These are phyloP conservation scores for Apocheima hispidaria DNA, from an alignment of 2,888 invertebrate species.

Conservation along the genomic window DNA sequence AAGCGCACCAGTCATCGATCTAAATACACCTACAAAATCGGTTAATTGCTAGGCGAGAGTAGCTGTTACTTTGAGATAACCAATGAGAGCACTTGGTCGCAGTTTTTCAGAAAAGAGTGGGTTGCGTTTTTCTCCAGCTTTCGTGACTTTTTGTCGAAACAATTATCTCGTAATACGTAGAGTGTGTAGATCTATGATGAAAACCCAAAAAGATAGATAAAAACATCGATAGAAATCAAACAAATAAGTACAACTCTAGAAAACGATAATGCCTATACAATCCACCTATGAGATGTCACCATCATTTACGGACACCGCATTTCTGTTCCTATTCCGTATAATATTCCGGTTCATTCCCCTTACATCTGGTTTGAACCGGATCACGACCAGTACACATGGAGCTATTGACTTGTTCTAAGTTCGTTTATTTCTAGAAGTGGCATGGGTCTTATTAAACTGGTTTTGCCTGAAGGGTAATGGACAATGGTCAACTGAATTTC, in stretches of 20 bases:
- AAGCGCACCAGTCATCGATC: too few relatives aligned
- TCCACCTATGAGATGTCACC: conserved; percentile 72
- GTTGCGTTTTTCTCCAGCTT: too few relatives aligned
- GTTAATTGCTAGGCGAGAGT: too few relatives aligned
- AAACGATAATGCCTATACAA: conserved; percentile 50
- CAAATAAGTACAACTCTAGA: conserved; percentile 37
- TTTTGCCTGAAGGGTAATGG: conserved; percentile 60
- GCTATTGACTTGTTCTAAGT: conserved; percentile 42
- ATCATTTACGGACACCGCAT: conserved; percentile 77
- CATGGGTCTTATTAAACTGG: conserved; percentile 51
- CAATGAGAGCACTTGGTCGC: too few relatives aligned
- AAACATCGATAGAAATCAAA: conserved; percentile 25
- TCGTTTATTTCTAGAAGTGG: conserved; percentile 42
- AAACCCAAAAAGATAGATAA: not conserved
- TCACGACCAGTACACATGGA: conserved; percentile 57
- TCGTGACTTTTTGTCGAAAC: too few relatives aligned
- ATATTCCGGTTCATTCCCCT: conserved; percentile 73
- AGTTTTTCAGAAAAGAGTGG: too few relatives aligned
- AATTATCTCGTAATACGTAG: too few relatives aligned
- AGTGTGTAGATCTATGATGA: too few relatives aligned
- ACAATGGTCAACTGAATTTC: conserved; percentile 69
- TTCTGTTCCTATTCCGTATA: conserved; percentile 73
- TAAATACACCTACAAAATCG: too few relatives aligned
- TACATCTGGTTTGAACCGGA: conserved; percentile 66
- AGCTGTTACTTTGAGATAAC: too few relatives aligned